Percentiles rank a stretch among this genome's conserved stretches.
phyloP scores from a whole-genome alignment of 2,113 vertebrate genomes.

The Dasyurus viverrinus region DNA sequence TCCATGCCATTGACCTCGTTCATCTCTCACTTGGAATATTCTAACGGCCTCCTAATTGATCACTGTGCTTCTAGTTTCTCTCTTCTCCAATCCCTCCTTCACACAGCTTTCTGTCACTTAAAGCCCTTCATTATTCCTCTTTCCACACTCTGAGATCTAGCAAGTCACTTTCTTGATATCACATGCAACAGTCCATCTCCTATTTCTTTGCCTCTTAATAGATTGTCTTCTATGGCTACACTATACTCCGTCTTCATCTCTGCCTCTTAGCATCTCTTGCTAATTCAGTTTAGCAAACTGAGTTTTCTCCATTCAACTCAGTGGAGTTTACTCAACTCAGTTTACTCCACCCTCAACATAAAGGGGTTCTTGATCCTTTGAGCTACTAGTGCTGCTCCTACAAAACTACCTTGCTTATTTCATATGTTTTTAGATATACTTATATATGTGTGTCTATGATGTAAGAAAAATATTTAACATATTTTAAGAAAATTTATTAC shows the following conservation, averaged over 20 bases:
- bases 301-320: too few species aligned
- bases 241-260: neutral
- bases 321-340: neutral
- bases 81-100: too few species aligned
- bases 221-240: neutral
- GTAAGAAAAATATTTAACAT: neutral
- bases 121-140: too few species aligned
- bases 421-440: neutral
- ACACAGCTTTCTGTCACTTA: too few species aligned
- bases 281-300: too few species aligned
- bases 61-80: too few species aligned
- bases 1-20: too few species aligned
- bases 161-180: too few species aligned
- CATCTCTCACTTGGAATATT: too few species aligned
- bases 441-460: neutral
- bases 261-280: neutral
- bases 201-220: neutral
- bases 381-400: neutral
- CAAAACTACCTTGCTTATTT: neutral
- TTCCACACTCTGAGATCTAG: too few species aligned
- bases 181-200: neutral
- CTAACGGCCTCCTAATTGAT: too few species aligned
- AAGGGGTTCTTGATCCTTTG: neutral
- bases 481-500: neutral
- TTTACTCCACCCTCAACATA: neutral